These are phyloP conservation scores for Gerris buenoi DNA, from an alignment of 1,140 invertebrate species.

Conservation along the genomic window DNA sequence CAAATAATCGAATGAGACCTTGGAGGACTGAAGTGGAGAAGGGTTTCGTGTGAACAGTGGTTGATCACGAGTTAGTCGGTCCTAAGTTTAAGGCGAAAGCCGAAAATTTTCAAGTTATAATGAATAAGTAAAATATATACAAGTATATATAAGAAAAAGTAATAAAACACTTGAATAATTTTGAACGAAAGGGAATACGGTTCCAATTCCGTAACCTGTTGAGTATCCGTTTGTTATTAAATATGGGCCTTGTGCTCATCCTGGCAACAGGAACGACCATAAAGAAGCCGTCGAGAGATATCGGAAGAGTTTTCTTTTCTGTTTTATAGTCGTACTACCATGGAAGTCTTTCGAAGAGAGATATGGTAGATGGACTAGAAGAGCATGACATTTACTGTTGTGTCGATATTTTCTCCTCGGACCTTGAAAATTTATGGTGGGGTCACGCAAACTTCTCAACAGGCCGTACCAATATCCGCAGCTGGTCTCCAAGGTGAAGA, in stretches of 20 bases:
- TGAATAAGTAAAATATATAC: constrained; percentile 27
- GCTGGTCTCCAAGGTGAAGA: constrained; percentile 77
- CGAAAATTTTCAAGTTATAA: too few species aligned
- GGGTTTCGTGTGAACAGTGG: constrained; percentile 80
- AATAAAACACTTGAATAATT: constrained; percentile 4
- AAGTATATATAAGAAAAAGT: too few species aligned
- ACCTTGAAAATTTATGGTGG: constrained; percentile 63
- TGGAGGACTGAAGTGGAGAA: constrained; percentile 68
- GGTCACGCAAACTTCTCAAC: constrained; percentile 45
- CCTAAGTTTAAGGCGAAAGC: constrained; percentile 50
- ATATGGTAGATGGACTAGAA: constrained; percentile 52
- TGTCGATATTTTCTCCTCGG: constrained; percentile 48
- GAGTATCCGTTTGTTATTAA: not conserved
- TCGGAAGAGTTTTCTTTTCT: constrained; percentile 68
- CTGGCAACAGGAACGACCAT: constrained; percentile 45
- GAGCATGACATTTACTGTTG: constrained; percentile 50
- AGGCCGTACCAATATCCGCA: constrained; percentile 65
- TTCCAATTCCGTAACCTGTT: not conserved
- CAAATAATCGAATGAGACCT: constrained; percentile 46
- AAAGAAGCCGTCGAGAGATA: constrained; percentile 55
- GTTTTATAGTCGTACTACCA: constrained; percentile 52
- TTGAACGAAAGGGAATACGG: too few species aligned
- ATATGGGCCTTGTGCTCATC: not conserved
- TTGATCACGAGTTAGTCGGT: constrained; percentile 80
- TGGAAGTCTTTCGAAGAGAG: constrained; percentile 56